These are phyloP conservation scores for Caenorhabditis zanzibari DNA, from an alignment of 2,888 invertebrate genomes.

Conservation along the genomic window DNA sequence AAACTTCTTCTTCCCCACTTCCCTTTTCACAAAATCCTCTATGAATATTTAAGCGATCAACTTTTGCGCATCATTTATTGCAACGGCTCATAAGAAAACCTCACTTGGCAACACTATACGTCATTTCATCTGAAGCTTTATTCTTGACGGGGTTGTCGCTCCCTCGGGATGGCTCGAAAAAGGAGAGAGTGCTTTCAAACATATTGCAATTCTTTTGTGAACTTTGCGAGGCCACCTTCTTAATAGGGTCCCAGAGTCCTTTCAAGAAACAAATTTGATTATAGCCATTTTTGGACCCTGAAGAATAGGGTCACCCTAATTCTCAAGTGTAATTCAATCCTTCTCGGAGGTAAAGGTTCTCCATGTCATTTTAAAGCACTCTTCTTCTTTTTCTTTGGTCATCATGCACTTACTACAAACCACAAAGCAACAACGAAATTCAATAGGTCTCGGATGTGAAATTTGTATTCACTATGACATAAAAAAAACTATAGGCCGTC, in stretches of 20 bases:
- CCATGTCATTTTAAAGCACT: conserved; percentile 48
- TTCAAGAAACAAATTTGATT: conserved; percentile 10
- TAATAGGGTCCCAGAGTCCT: not conserved
- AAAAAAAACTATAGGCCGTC: not conserved
- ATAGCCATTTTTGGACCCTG: conserved; percentile 10
- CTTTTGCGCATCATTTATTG: conserved; percentile 7
- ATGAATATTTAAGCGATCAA: conserved; percentile 37
- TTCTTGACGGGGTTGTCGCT: conserved; percentile 47
- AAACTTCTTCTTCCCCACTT: conserved; percentile 5
- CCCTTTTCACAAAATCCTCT: conserved; percentile 20
- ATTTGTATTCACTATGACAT: conserved; percentile 9
- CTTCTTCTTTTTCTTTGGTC: conserved; percentile 25
- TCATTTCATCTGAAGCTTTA: conserved; percentile 48
- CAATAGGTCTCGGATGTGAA: conserved; percentile 48
- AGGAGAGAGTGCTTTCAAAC: conserved; percentile 41
- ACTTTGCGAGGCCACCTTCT: conserved; percentile 30
- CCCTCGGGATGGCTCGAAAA: conserved; percentile 33
- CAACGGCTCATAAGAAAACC: conserved; percentile 14
- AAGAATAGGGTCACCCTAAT: not conserved
- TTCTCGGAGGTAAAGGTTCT: conserved; percentile 51
- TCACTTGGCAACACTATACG: conserved; percentile 53
- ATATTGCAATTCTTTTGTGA: conserved; percentile 49
- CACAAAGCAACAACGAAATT: conserved; percentile 53
- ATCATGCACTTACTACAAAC: conserved; percentile 39
- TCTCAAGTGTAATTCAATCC: conserved; percentile 39